A percentile compares a stretch with the other conserved stretches of the same genome.
phyloP scores from a whole-genome alignment of 2,888 invertebrate species.

The Macaria liturata region DNA sequence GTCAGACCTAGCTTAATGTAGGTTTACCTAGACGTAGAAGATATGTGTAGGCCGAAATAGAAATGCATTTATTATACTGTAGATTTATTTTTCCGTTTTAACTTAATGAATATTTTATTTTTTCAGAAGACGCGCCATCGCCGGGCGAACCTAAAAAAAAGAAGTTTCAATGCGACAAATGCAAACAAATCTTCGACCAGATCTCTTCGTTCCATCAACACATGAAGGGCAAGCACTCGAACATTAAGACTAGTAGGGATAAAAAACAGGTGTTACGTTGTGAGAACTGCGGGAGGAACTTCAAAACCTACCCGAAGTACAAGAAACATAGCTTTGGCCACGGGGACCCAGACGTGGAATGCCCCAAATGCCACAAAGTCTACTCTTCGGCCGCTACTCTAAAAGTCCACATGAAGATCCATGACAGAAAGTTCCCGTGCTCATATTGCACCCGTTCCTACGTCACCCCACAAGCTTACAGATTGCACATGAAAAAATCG shows the following conservation, averaged over 20 bases:
- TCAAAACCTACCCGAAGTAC: constrained; percentile 65
- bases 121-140: constrained; percentile 29
- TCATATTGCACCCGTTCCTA: constrained; percentile 57
- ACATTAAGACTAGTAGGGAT: constrained; percentile 14
- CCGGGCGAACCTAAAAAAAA: constrained; percentile 46
- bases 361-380: constrained; percentile 70
- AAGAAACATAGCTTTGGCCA: constrained; percentile 67
- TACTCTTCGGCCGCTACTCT: constrained; percentile 74
- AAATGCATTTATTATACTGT: too few relatives aligned
- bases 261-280: constrained; percentile 38
- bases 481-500: constrained; percentile 50
- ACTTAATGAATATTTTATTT: not conserved
- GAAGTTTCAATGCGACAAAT: constrained; percentile 72
- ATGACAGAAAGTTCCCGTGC: constrained; percentile 60
- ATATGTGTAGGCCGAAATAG: too few relatives aligned
- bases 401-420: constrained; percentile 67
- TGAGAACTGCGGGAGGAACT: constrained; percentile 61
- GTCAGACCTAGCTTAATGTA: too few relatives aligned
- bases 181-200: constrained; percentile 68
- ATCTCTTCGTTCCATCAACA: constrained; percentile 63
- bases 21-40: too few relatives aligned
- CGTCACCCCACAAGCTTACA: constrained; percentile 45
- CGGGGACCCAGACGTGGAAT: constrained; percentile 74
- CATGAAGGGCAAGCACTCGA: constrained; percentile 54
- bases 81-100: too few relatives aligned